A percentile compares a stretch with the other conserved stretches of the same genome.
These are phyloP conservation scores for Falcunculus frontatus DNA, from an alignment of 2,113 vertebrate species.

Conservation along the genomic window DNA sequence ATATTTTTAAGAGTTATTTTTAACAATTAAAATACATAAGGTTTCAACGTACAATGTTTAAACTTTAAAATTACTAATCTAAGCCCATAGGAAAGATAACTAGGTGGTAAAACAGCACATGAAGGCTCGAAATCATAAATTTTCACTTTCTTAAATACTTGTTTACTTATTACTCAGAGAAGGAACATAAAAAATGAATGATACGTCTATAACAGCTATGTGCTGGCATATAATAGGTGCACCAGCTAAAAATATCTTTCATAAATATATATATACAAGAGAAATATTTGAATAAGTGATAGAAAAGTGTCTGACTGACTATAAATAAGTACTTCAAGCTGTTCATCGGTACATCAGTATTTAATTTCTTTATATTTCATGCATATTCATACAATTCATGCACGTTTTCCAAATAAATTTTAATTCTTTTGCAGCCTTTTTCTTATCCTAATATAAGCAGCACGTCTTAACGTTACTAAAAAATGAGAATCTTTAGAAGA, in stretches of 20 bases:
- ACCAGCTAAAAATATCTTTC: neutral
- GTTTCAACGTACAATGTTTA: neutral
- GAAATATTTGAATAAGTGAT: neutral
- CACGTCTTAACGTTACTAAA: neutral
- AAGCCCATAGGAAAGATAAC: neutral
- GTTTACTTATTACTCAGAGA: neutral
- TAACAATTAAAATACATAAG: neutral
- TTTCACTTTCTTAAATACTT: neutral
- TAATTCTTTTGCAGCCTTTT: neutral
- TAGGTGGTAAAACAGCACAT: neutral
- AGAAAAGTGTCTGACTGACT: neutral
- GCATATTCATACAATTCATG: slow-evolving; percentile 8
- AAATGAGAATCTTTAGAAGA: slow-evolving; percentile 24
- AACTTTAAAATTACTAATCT: neutral
- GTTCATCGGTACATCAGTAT: neutral
- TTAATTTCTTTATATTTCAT: neutral
- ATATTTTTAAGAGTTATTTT: neutral
- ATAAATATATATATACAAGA: neutral
- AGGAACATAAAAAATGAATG: neutral
- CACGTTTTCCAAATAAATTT: neutral
- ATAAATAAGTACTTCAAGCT: neutral
- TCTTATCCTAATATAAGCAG: neutral
- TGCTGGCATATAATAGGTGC: neutral
- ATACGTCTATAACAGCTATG: neutral
- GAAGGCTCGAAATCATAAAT: neutral